Evolutionary conservation across 1,140 invertebrate species (phyloP).

Genomic region (Tribolium madens): DNA sequence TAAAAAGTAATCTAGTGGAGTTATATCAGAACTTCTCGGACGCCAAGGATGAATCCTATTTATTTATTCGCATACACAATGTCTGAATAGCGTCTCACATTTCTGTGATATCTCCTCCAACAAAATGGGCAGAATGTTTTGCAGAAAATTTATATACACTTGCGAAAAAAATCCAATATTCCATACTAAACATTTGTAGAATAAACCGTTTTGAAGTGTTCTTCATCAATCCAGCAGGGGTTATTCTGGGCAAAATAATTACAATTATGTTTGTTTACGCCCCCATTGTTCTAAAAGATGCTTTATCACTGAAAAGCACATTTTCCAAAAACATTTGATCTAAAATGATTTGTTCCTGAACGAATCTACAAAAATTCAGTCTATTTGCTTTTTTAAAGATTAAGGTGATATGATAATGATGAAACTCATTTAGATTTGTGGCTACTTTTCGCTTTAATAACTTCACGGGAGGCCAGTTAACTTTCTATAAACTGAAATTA

Average conservation of each 20-base stretch:
- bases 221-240: no score
- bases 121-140: background rate
- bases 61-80: slow-evolving; percentile 57
- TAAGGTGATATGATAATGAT: background rate
- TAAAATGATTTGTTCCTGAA: background rate
- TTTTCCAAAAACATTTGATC: background rate
- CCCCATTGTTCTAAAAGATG: slow-evolving; percentile 1
- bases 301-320: background rate
- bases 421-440: background rate
- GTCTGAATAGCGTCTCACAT: slow-evolving; percentile 53
- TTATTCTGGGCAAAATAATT: background rate
- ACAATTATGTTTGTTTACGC: slow-evolving; percentile 1
- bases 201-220: no score
- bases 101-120: slow-evolving; percentile 11
- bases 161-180: background rate
- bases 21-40: slow-evolving; percentile 64
- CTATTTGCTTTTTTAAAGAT: background rate
- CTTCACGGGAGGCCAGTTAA: no score
- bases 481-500: no score
- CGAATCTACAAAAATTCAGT: background rate
- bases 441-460: no score
- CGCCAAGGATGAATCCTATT: slow-evolving; percentile 65
- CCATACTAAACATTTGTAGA: no score
- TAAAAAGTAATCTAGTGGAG: slow-evolving; percentile 64
- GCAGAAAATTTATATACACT: background rate